Base-by-base conservation (phyloP, 2,888 invertebrate genomes). In the Cloeon dipterum region DNA sequence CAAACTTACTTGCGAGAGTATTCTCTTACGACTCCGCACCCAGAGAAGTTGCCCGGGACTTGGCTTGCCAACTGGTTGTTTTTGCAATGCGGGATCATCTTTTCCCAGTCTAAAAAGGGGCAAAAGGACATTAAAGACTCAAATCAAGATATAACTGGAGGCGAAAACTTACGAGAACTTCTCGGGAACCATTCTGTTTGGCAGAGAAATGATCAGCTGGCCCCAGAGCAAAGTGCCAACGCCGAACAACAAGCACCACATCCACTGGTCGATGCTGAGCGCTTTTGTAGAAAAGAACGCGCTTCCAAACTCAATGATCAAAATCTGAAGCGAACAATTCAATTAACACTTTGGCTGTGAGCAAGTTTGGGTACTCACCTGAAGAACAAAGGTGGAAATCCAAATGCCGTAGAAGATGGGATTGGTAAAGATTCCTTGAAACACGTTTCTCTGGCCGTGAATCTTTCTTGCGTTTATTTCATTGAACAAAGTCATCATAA, bases 401-500 rank as follows among this genome's bases (percentile, higher is more conserved):
- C 69, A 68, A 46, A 72, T 69, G 36, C 54, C 52, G 49, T 62
- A 60, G 54, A 69, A 72, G 44, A 69, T 60, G 20, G 61, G 61
- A 52, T 71, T 71, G 17, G 59, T 52, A 44, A 59, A 57, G 41
- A 70, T 51, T 41, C 68, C 68, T 42, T 56, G 53, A 48, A 70
- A 65, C 36, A 71, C 62, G 51, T 72, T 70, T 26, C 70, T 54
- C 51, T 71, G 66, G 33, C 68, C 68, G 51, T 71, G 69, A 43
- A 71, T 67, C 52, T 70, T 71, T 33, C 70, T 54, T 36, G 68
- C 65, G 51, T 72, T 72, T 46, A 71, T 61, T 54, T 71, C 70
- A 52, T 72, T 71, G 57, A 67, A 69, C 35, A 72, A 55, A 3
- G 70, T 72, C 70, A 70, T 71, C 61, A 72, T 62, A 38, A 73